Conservation (phyloP, 2,888 invertebrate genomes). For the Platycheirus albimanus region DNA sequence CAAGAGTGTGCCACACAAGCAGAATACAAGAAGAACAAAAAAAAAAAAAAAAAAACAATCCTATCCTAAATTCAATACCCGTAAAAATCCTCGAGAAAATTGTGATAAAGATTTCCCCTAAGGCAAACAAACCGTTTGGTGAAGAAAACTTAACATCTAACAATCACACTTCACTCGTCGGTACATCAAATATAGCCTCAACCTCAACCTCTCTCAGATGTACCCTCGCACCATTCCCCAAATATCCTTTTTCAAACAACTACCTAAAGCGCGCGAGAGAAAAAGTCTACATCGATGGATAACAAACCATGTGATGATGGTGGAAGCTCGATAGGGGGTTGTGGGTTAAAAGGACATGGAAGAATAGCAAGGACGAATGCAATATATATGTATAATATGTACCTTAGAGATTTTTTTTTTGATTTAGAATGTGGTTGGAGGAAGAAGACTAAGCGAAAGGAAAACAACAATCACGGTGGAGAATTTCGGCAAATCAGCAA, state of each 20-base stretch:
- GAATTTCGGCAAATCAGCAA: slow-evolving; percentile 71
- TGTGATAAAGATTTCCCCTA: slow-evolving; percentile 68
- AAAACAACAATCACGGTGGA: slow-evolving; percentile 65
- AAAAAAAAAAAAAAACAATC: slow-evolving; percentile 22
- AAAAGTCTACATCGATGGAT: slow-evolving; percentile 35
- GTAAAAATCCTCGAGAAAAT: slow-evolving; percentile 70
- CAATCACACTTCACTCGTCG: slow-evolving; percentile 71
- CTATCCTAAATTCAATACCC: slow-evolving; percentile 67
- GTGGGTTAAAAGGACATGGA: slow-evolving; percentile 20
- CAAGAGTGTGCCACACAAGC: slow-evolving; percentile 17
- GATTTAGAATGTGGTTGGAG: neutral
- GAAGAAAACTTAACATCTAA: slow-evolving; percentile 67
- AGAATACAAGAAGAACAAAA: slow-evolving; percentile 20
- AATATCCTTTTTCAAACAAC: no score
- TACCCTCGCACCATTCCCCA: no score
- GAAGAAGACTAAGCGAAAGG: slow-evolving; percentile 9
- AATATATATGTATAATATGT: slow-evolving; percentile 27
- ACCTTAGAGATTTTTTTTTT: no score
- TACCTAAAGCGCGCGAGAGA: slow-evolving; percentile 6
- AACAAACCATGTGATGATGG: slow-evolving; percentile 6
- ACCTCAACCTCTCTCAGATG: slow-evolving; percentile 3
- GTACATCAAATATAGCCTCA: slow-evolving; percentile 54
- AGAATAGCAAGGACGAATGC: slow-evolving; percentile 47
- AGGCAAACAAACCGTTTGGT: slow-evolving; percentile 65
- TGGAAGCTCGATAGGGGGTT: neutral